Evolutionary conservation across 2,888 invertebrate genomes (phyloP).

Genomic region (Ormyrus pomaceus): DNA sequence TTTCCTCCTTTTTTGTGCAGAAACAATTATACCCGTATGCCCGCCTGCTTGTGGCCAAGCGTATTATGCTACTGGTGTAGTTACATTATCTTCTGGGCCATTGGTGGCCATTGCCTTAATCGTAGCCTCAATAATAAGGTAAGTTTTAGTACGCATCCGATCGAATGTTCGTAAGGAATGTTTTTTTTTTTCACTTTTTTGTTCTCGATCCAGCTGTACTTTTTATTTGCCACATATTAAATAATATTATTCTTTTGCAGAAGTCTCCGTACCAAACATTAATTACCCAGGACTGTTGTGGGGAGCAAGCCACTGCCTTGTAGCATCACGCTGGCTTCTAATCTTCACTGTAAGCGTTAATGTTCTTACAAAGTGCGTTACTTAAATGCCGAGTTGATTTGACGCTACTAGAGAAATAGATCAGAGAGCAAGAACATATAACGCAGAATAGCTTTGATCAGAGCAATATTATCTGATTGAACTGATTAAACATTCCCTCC

Average conservation of each 20-base stretch:
- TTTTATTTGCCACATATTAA: not conserved
- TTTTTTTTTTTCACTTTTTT: constrained; percentile 10
- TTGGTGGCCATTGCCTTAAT: constrained; percentile 76
- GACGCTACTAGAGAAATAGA: constrained; percentile 4
- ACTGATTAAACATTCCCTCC: constrained; percentile 55
- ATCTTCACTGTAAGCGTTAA: constrained; percentile 59
- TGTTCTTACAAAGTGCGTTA: constrained; percentile 55
- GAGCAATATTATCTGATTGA: constrained; percentile 26
- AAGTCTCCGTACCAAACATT: constrained; percentile 84
- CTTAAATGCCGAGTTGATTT: constrained; percentile 22
- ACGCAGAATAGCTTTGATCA: constrained; percentile 29
- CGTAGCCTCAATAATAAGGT: constrained; percentile 76
- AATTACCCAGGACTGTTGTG: constrained; percentile 82
- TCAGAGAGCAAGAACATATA: not conserved
- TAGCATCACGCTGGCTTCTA: constrained; percentile 67
- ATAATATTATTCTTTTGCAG: constrained; percentile 74
- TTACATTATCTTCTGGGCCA: constrained; percentile 75
- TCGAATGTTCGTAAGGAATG: constrained; percentile 20
- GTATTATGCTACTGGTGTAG: constrained; percentile 79
- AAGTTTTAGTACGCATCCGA: constrained; percentile 60
- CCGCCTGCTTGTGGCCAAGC: constrained; percentile 92
- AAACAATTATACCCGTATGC: constrained; percentile 93
- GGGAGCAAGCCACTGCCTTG: constrained; percentile 69
- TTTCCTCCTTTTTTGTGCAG: constrained; percentile 78
- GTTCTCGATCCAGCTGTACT: too few relatives aligned